Percentiles rank a stretch among this genome's conserved stretches.
These are phyloP conservation scores for Dendropsophus ebraccatus DNA, from an alignment of 2,113 vertebrate genomes.

Conservation along the genomic window DNA sequence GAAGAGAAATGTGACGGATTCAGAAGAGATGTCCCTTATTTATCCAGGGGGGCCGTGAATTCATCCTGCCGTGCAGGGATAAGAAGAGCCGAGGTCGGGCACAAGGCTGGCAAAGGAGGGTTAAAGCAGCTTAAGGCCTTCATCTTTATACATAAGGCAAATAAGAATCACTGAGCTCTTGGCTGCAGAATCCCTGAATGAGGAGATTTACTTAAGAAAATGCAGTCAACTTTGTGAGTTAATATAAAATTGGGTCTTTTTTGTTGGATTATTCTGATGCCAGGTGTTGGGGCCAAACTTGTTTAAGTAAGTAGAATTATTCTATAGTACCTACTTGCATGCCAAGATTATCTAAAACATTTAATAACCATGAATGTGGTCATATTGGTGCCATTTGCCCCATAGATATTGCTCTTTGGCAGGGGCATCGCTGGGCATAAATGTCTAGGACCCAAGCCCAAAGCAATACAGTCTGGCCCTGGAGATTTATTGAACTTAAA, in stretches of 20 bases:
- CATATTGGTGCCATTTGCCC: background rate
- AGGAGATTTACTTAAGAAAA: background rate
- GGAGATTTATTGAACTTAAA: too few species aligned
- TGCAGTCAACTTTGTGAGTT: background rate
- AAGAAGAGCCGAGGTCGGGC: background rate
- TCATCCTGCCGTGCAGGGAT: background rate
- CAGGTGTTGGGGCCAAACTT: background rate
- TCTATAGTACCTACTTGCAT: background rate
- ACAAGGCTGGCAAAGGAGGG: slow-evolving; percentile 1
- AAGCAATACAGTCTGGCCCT: too few species aligned
- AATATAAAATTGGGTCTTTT: background rate
- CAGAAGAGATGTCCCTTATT: slow-evolving; percentile 22
- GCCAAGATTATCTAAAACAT: background rate
- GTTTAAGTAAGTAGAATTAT: background rate
- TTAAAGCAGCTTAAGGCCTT: background rate
- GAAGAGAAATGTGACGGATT: slow-evolving; percentile 12
- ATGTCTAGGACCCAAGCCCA: too few species aligned
- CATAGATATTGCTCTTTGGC: too few species aligned
- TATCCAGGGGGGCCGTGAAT: background rate
- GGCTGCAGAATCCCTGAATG: background rate
- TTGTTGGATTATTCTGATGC: background rate
- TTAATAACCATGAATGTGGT: background rate
- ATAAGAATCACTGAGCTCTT: background rate
- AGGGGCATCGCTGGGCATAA: too few species aligned
- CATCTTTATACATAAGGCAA: background rate